Evolutionary conservation across 2,797 vertebrate species (phyloP).

Genomic region (Sparidentex hasta): DNA sequence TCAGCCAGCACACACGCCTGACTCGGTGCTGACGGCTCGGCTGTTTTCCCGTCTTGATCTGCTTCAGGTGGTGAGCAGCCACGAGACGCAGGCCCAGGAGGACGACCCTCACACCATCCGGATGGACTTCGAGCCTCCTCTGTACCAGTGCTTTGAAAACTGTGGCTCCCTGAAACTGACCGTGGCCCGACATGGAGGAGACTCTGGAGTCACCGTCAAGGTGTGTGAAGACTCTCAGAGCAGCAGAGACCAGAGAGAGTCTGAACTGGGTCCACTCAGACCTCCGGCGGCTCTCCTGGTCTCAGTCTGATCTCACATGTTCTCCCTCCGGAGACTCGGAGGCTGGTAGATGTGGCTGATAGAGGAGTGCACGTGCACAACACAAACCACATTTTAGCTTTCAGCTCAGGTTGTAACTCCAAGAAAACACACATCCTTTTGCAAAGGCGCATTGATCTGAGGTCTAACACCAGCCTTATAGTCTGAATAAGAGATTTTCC

Average conservation of each 20-base stretch:
- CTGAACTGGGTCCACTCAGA: slow-evolving; percentile 7
- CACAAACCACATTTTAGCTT: slow-evolving; percentile 39
- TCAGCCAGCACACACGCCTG: neutral
- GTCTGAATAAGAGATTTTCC: slow-evolving; percentile 46
- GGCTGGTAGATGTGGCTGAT: slow-evolving; percentile 12
- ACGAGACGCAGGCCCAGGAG: slow-evolving; percentile 84
- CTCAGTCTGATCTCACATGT: slow-evolving; percentile 23
- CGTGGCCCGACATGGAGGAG: slow-evolving; percentile 84
- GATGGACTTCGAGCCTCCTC: slow-evolving; percentile 86
- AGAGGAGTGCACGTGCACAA: neutral
- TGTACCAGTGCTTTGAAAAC: slow-evolving; percentile 92
- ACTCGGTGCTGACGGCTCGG: neutral
- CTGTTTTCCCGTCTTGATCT: neutral
- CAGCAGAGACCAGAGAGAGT: slow-evolving; percentile 29
- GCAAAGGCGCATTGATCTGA: slow-evolving; percentile 47
- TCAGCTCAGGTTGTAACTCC: slow-evolving; percentile 28
- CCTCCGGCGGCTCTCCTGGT: slow-evolving; percentile 5
- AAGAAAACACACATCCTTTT: slow-evolving; percentile 34
- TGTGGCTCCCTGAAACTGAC: slow-evolving; percentile 89
- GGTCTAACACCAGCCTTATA: slow-evolving; percentile 23
- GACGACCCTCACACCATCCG: slow-evolving; percentile 85
- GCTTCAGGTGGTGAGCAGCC: slow-evolving; percentile 84
- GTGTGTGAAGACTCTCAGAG: slow-evolving; percentile 64
- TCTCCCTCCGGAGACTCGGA: slow-evolving; percentile 32
- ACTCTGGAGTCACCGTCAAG: slow-evolving; percentile 83